Conservation (phyloP, 2,888 invertebrate species). For the Epirrita christyi region DNA sequence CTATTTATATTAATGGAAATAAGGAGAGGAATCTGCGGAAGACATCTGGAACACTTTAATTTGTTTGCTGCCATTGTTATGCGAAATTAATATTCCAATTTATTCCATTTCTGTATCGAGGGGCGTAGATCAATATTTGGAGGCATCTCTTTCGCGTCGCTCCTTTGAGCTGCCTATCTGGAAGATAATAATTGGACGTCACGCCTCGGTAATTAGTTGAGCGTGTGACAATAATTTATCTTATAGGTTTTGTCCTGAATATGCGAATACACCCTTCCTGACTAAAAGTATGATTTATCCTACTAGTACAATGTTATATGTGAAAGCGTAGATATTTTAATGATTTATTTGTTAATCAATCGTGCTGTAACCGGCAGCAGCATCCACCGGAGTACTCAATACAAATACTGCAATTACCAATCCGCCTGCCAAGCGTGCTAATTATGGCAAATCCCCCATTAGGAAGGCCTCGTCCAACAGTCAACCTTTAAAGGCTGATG, state of each 20-base stretch:
- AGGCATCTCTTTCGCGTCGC: constrained; percentile 60
- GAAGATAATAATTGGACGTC: constrained; percentile 64
- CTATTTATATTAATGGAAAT: constrained; percentile 70
- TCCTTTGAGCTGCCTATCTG: constrained; percentile 50
- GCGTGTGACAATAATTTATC: constrained; percentile 48
- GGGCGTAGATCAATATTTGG: constrained; percentile 79
- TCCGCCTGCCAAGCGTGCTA: no score
- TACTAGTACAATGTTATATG: no score
- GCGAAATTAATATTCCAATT: constrained; percentile 84
- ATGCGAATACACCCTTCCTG: no score
- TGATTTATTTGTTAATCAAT: no score
- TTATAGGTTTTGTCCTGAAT: constrained; percentile 5
- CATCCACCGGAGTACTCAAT: no score
- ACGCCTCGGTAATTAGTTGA: constrained; percentile 56
- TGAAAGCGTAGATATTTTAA: no score
- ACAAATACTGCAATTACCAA: no score
- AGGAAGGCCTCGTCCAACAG: no score
- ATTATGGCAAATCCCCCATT: no score
- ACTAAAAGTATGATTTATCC: no score
- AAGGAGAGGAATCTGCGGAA: constrained; percentile 64
- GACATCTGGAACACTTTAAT: constrained; percentile 83
- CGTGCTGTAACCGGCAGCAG: no score
- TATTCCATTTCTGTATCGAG: constrained; percentile 81
- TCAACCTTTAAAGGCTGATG: no score
- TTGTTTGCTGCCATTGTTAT: constrained; percentile 81